Evolutionary conservation across 35 echinoderm and acorn worm genomes (phyloP).

Genomic region (Heliocidaris tuberculata): DNA sequence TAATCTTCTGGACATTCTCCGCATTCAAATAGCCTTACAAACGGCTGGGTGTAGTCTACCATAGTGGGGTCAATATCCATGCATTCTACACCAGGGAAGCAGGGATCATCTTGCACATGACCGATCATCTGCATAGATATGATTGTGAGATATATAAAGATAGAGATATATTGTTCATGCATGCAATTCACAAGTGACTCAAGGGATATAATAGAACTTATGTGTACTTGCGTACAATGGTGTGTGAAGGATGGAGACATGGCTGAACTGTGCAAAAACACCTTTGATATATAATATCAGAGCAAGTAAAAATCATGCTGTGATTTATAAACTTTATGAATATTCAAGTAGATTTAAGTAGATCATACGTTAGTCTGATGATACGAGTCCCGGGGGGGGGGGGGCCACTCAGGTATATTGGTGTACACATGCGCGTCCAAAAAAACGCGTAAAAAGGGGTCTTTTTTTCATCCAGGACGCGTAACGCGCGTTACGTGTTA

Average conservation of each 20-base stretch:
- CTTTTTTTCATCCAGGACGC: too few species aligned
- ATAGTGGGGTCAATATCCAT: constrained; percentile 46
- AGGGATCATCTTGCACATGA: constrained; percentile 54
- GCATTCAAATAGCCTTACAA: constrained; percentile 57
- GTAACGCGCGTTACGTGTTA: too few species aligned
- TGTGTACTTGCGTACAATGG: not conserved
- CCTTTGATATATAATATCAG: too few species aligned
- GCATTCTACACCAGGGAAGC: constrained; percentile 56
- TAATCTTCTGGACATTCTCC: constrained; percentile 63
- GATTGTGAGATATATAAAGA: not conserved
- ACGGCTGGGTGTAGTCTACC: constrained; percentile 52
- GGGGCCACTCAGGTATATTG: too few species aligned
- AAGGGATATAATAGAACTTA: not conserved
- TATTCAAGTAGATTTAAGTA: too few species aligned
- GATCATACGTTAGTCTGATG: too few species aligned
- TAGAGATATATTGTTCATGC: not conserved
- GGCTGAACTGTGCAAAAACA: not conserved
- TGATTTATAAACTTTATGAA: too few species aligned
- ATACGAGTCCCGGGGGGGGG: too few species aligned
- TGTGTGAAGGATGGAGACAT: not conserved
- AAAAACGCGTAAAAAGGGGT: too few species aligned
- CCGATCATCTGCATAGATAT: constrained; percentile 18
- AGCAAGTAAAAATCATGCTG: too few species aligned
- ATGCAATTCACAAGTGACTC: not conserved
- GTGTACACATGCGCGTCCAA: too few species aligned